Evolutionary conservation across 2,888 invertebrate genomes (phyloP), one percentile per base, ranked within the genome.

Genomic region (Acanthococcus lagerstroemiae): DNA sequence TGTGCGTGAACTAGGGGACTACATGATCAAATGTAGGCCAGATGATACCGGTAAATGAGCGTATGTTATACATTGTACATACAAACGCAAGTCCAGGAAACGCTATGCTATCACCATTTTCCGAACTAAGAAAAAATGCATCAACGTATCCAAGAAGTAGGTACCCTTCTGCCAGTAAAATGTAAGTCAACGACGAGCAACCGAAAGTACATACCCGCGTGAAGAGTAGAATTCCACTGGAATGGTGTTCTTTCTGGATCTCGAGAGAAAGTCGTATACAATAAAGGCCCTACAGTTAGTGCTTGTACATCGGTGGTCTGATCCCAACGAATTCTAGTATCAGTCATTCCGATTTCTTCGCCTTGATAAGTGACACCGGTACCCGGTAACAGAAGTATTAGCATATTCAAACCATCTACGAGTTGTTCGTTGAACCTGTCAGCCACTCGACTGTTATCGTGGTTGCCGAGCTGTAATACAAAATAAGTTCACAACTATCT

Each of bases 331-430:
- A 83, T 80, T 46, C 77, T 76, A 50, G 78, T 77, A 72, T 87
- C 82, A 69, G 78, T 74, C 84, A 87, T 85, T 0, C 85, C 88
- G 56, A 90, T 81, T 77, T 90, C 89, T 72, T 90, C 89, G 6
- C 90, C 90, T 79, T 94, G 88, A 74, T 95, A 95, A 1, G 90
- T 87, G 9, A 93, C 83, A 24, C 86, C 84, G 5, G 90, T 83
- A 45, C 95, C 95, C 2, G 92, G 93, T 60, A 95, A 78, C 26
- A 92, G 80, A 74, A 80, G 70, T 55, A 77, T 74, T 55, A 82
- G 71, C 76, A 80, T 78, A 71, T 79, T 78, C 61, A 80, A 71
- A 1, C 74, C 76, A 68, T 78, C 77, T 1, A 75, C 72, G 60
- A 77, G 73, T 58, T 75, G 73, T 2, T 70, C 71, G 2, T 78